Conservation (phyloP, 1,140 invertebrate genomes). For the Pissodes strobi region DNA sequence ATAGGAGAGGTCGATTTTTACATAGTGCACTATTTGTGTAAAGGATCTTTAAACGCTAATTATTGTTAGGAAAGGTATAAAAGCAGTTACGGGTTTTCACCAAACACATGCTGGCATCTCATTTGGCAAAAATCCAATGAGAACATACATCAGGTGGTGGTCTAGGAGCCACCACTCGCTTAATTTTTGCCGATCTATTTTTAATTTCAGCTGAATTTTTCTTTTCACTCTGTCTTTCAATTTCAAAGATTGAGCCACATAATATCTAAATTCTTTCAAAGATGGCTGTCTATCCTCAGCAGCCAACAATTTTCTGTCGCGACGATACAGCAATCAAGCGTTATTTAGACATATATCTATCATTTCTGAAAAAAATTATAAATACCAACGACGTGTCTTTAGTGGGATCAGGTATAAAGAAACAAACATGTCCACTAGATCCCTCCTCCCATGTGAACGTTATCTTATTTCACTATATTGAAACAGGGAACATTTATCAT, state of each 20-base stretch:
- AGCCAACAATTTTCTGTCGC: constrained; percentile 37
- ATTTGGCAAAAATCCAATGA: constrained; percentile 23
- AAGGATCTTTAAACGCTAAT: too few relatives aligned
- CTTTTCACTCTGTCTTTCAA: constrained; percentile 23
- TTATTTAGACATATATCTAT: constrained; percentile 43
- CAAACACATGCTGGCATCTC: constrained; percentile 22
- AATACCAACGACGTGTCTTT: constrained; percentile 34
- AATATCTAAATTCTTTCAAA: constrained; percentile 27
- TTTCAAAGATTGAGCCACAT: too few relatives aligned
- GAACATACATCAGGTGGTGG: constrained; percentile 22
- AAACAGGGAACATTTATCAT: too few relatives aligned
- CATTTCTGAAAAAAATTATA: constrained; percentile 32
- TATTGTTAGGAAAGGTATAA: constrained; percentile 14
- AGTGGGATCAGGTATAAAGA: constrained; percentile 32
- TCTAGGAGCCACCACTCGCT: constrained; percentile 24
- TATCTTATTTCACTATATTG: constrained; percentile 57
- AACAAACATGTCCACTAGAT: constrained; percentile 48
- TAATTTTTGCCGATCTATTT: constrained; percentile 19
- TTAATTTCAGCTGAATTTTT: constrained; percentile 19
- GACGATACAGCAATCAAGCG: constrained; percentile 39
- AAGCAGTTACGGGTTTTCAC: constrained; percentile 27
- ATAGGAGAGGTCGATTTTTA: too few relatives aligned
- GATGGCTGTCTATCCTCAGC: constrained; percentile 4
- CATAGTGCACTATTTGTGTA: too few relatives aligned
- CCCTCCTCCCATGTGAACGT: constrained; percentile 52